These are phyloP conservation scores for Acrocyrtus sp. DNA, from an alignment of 2,888 invertebrate species.

Conservation along the genomic window DNA sequence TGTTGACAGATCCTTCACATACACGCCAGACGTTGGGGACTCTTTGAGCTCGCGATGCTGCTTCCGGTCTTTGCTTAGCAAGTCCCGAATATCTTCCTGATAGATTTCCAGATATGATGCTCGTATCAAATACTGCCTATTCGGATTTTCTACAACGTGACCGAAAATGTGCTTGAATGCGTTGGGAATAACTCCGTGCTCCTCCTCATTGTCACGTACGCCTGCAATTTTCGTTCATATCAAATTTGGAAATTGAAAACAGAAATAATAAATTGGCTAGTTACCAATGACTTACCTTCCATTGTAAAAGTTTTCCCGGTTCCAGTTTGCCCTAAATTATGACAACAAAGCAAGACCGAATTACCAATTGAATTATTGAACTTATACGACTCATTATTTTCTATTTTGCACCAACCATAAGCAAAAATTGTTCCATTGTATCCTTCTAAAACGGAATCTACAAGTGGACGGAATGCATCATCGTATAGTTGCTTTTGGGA, in stretches of 20 bases:
- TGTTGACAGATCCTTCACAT: conserved; percentile 94
- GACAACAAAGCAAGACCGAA: no score
- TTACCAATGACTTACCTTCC: conserved; percentile 70
- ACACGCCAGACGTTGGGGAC: conserved; percentile 85
- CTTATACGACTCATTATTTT: background rate
- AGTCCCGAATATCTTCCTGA: conserved; percentile 86
- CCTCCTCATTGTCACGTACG: conserved; percentile 73
- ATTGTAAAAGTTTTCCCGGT: conserved; percentile 84
- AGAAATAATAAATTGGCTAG: background rate
- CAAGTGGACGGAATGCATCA: conserved; percentile 93
- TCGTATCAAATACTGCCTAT: conserved; percentile 91
- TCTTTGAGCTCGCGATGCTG: conserved; percentile 80
- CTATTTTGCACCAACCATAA: conserved; percentile 74
- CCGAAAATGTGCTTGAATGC: conserved; percentile 98
- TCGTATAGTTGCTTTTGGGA: conserved; percentile 94
- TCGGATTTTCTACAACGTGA: conserved; percentile 74
- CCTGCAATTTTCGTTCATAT: conserved; percentile 68
- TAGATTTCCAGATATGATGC: conserved; percentile 98
- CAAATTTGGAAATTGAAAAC: background rate
- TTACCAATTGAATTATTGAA: no score
- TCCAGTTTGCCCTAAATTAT: conserved; percentile 79
- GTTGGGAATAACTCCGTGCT: conserved; percentile 90
- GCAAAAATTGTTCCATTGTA: conserved; percentile 99
- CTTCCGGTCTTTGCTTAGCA: conserved; percentile 77
- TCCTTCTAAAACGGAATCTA: conserved; percentile 94